Percentiles rank a stretch among this genome's conserved stretches.
These are phyloP conservation scores for Nemoura dubitans DNA, from an alignment of 2,888 invertebrate species.

Conservation along the genomic window DNA sequence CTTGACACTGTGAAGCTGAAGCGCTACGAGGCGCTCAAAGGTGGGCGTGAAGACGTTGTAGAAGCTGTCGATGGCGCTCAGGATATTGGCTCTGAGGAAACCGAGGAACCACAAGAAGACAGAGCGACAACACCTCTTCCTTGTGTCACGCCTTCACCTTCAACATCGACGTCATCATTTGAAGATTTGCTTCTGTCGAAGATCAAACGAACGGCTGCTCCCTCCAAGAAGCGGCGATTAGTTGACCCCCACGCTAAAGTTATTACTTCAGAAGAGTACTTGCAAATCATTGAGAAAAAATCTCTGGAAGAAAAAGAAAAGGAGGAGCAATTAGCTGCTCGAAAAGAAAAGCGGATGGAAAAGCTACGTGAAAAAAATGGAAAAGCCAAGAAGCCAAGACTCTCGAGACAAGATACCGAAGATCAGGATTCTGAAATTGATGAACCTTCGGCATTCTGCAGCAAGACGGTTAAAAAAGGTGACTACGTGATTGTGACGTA, in stretches of 20 bases:
- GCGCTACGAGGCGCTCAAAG: conserved; percentile 1
- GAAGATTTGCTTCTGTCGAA: not conserved
- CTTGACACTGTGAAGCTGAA: not conserved
- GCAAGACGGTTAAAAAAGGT: not conserved
- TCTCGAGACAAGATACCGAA: too few relatives aligned
- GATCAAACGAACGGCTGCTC: not conserved
- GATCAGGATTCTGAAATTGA: too few relatives aligned
- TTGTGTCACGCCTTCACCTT: not conserved
- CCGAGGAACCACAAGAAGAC: not conserved
- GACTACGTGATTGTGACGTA: conserved; percentile 17
- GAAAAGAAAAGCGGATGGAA: not conserved
- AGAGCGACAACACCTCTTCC: not conserved
- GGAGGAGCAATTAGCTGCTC: not conserved
- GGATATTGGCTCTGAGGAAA: not conserved
- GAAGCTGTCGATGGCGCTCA: too few relatives aligned
- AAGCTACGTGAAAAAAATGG: too few relatives aligned
- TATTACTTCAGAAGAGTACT: conserved; percentile 10
- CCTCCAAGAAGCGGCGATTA: not conserved
- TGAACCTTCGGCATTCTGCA: too few relatives aligned
- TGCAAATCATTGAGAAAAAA: not conserved
- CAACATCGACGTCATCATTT: not conserved
- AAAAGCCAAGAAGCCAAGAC: too few relatives aligned
- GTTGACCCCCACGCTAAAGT: conserved; percentile 10
- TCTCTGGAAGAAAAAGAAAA: not conserved
- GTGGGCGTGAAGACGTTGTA: too few relatives aligned